These are phyloP conservation scores for Tor tambroides DNA, from an alignment of 2,113 vertebrate genomes.

Conservation along the genomic window DNA sequence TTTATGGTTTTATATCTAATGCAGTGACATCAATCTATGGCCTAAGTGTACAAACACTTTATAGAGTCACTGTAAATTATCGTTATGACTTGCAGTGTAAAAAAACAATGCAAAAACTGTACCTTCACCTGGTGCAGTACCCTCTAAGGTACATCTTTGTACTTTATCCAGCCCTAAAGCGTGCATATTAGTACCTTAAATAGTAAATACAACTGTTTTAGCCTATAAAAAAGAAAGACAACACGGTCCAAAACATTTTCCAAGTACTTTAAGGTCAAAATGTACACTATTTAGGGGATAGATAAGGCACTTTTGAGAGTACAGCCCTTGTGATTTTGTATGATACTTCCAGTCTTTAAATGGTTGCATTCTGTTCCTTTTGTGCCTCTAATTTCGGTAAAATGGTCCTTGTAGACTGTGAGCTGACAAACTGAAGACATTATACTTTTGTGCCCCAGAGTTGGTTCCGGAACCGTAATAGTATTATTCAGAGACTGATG, in stretches of 20 bases:
- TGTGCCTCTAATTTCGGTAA: not conserved
- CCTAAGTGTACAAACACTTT: not conserved
- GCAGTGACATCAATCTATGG: not conserved
- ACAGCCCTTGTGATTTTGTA: not conserved
- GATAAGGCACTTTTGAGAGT: not conserved
- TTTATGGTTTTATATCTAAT: constrained; percentile 12
- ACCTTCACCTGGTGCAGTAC: not conserved
- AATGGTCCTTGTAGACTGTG: constrained; percentile 3
- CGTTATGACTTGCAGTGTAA: not conserved
- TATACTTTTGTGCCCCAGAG: constrained; percentile 13
- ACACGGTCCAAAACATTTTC: not conserved
- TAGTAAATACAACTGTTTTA: not conserved
- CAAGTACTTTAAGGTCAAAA: not conserved
- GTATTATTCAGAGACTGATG: constrained; percentile 24
- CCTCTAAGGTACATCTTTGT: not conserved
- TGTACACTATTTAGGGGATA: not conserved
- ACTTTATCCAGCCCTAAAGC: not conserved
- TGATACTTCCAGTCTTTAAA: not conserved
- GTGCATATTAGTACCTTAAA: not conserved
- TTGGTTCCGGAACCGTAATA: not conserved
- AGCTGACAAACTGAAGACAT: constrained; percentile 8
- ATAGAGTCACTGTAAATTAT: not conserved
- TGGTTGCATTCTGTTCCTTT: not conserved
- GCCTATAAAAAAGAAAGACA: not conserved
- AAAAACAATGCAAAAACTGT: not conserved